Evolutionary conservation across 2,113 vertebrate species (phyloP).

Genomic region (Spea bombifrons): DNA sequence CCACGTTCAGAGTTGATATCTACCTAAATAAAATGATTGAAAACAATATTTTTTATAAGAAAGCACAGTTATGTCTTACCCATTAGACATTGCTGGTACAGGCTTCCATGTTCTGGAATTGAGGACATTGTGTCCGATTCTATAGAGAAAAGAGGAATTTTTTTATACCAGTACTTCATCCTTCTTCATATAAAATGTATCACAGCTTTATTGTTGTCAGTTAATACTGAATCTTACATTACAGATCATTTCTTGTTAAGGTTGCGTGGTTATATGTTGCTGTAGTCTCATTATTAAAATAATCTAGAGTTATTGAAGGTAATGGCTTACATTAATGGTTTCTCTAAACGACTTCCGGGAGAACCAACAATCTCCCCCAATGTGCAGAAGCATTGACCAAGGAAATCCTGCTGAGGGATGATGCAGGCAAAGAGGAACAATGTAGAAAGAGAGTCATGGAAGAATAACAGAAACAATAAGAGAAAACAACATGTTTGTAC

Average conservation of each 20-base stretch:
- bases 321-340: constrained; percentile 81
- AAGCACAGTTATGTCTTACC: constrained; percentile 54
- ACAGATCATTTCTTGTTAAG: no score
- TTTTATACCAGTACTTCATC: no score
- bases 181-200: no score
- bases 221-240: no score
- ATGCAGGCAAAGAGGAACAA: not conserved
- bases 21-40: no score
- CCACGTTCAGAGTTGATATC: no score
- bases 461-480: not conserved
- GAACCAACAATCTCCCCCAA: constrained; percentile 93
- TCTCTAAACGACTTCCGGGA: constrained; percentile 87
- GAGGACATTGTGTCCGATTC: constrained; percentile 62
- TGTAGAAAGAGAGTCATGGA: not conserved
- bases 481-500: not conserved
- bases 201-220: no score
- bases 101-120: constrained; percentile 60
- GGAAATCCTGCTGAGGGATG: constrained; percentile 75
- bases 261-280: no score
- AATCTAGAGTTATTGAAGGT: no score
- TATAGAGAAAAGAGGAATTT: constrained; percentile 40
- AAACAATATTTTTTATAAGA: no score
- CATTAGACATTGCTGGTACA: constrained; percentile 54
- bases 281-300: no score
- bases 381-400: constrained; percentile 92